These are phyloP conservation scores for Cynodonichthys magdalenae DNA, from an alignment of 2,797 vertebrate genomes.

Conservation along the genomic window DNA sequence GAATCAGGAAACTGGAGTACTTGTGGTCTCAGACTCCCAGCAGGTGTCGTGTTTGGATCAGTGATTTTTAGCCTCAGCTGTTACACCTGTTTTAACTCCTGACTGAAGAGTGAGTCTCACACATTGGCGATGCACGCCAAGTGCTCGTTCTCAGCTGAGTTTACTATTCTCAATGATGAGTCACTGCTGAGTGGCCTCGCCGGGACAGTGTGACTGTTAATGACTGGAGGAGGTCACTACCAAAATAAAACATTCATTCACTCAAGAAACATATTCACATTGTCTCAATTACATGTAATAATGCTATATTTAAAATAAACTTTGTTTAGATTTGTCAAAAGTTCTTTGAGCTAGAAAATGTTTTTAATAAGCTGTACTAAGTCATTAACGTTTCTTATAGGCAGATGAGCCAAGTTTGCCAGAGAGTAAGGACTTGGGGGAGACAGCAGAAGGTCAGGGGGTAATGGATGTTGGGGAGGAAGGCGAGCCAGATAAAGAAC, in stretches of 20 bases:
- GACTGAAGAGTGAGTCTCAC: constrained; percentile 15
- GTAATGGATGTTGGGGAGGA: constrained; percentile 20
- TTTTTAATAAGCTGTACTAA: too few species aligned
- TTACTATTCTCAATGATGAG: constrained; percentile 55
- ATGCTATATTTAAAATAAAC: too few species aligned
- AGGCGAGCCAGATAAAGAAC: constrained; percentile 18
- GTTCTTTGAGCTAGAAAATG: too few species aligned
- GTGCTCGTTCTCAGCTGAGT: constrained; percentile 25
- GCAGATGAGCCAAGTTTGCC: constrained; percentile 18
- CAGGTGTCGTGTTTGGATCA: constrained; percentile 40
- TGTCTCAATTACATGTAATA: too few species aligned
- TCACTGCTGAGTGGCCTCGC: constrained; percentile 42
- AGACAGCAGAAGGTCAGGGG: constrained; percentile 38
- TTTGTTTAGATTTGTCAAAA: too few species aligned
- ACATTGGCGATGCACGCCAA: constrained; percentile 17
- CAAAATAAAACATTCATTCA: not conserved
- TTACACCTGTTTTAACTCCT: constrained; percentile 59
- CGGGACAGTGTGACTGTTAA: constrained; percentile 31
- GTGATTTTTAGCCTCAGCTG: constrained; percentile 7
- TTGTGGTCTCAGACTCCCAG: constrained; percentile 23
- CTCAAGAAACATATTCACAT: too few species aligned
- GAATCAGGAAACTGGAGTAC: constrained; percentile 31
- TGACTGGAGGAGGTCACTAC: constrained; percentile 8
- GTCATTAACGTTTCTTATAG: constrained; percentile 30
- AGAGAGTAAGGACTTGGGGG: constrained; percentile 29